phyloP scores from a whole-genome alignment of 1,140 invertebrate species.

The Ridgeia piscesae region DNA sequence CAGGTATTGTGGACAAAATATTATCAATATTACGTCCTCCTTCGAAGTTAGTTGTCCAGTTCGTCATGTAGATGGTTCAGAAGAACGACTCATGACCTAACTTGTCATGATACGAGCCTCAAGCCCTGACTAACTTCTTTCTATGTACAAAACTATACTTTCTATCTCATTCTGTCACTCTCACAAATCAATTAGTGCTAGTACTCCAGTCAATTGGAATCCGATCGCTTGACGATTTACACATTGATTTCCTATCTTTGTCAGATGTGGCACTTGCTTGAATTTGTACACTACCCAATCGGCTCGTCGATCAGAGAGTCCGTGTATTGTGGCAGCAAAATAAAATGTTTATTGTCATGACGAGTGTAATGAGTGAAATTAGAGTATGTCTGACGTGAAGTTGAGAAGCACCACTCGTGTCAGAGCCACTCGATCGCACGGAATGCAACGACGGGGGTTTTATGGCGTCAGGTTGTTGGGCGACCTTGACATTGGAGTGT shows the following conservation, averaged over 20 bases:
- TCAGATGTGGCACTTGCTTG: neutral
- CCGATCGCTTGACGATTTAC: neutral
- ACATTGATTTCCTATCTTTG: neutral
- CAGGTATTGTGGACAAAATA: neutral
- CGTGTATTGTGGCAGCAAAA: neutral
- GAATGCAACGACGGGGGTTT: neutral
- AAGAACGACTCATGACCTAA: neutral
- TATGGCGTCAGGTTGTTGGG: neutral
- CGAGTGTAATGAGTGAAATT: neutral
- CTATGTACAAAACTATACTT: conserved; percentile 5
- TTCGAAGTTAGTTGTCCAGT: neutral
- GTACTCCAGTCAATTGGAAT: neutral
- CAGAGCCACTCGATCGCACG: neutral
- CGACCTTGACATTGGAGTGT: neutral
- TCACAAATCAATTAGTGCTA: neutral
- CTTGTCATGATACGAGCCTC: neutral
- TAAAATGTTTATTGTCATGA: neutral
- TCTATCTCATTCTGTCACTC: neutral
- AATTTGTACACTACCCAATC: neutral
- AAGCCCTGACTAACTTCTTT: neutral
- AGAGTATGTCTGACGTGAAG: neutral
- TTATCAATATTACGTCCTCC: neutral
- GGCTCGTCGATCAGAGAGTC: neutral
- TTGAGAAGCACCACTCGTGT: neutral
- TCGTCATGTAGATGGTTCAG: neutral